Conservation (phyloP, 2,113 vertebrate genomes). For the Dermatemys mawii region DNA sequence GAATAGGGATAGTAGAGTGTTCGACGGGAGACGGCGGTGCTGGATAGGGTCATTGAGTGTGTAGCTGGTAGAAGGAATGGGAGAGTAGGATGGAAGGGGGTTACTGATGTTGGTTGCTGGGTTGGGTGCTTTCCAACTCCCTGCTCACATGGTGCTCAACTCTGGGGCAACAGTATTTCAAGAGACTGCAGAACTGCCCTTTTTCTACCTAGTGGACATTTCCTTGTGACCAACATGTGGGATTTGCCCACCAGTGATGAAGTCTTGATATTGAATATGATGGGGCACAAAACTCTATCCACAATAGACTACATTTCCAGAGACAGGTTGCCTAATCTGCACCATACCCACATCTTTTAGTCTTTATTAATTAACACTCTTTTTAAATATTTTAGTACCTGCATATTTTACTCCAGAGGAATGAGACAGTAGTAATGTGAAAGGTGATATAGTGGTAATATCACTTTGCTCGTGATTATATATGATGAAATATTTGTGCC, state of each 20-base stretch:
- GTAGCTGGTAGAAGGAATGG: neutral
- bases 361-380: neutral
- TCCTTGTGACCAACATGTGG: neutral
- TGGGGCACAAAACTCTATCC: slow-evolving; percentile 21
- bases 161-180: neutral
- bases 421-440: neutral
- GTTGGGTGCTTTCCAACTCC: neutral
- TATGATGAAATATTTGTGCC: neutral
- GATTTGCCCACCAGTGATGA: neutral
- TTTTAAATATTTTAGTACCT: neutral
- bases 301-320: neutral
- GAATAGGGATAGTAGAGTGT: neutral
- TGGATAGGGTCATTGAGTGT: rapidly evolving
- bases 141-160: neutral
- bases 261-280: neutral
- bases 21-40: neutral
- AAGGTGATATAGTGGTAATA: neutral
- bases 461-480: neutral
- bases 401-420: neutral
- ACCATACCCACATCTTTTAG: neutral
- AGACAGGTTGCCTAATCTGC: neutral
- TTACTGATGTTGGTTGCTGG: neutral
- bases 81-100: neutral
- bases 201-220: neutral
- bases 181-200: neutral